Evolutionary conservation across 2,888 invertebrate species (phyloP).

Genomic region (Eupithecia insigniata): DNA sequence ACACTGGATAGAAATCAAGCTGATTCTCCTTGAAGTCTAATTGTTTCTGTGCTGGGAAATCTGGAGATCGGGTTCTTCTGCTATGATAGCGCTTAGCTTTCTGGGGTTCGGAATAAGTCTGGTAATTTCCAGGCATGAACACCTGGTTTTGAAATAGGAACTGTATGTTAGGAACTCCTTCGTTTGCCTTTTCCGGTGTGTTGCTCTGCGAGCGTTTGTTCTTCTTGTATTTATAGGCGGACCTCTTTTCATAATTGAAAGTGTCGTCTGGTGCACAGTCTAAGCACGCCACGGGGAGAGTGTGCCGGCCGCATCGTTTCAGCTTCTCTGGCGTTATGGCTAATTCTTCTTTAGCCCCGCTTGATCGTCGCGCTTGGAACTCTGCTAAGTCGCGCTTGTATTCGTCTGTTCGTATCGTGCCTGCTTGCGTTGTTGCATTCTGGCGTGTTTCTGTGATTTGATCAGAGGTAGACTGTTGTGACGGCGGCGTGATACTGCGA

Average conservation of each 20-base stretch:
- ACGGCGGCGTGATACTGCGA: conserved; percentile 57
- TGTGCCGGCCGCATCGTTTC: conserved; percentile 74
- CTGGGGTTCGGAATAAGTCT: conserved; percentile 66
- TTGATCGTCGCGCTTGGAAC: conserved; percentile 76
- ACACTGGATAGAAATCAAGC: conserved; percentile 62
- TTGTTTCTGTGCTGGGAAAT: conserved; percentile 64
- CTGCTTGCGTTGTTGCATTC: conserved; percentile 48
- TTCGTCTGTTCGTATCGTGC: conserved; percentile 77
- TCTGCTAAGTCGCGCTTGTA: conserved; percentile 79
- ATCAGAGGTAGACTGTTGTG: neutral
- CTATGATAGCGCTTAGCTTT: conserved; percentile 53
- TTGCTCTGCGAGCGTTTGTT: conserved; percentile 64
- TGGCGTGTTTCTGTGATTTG: neutral
- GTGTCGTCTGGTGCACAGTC: conserved; percentile 71
- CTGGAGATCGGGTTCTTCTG: conserved; percentile 58
- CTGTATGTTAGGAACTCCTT: conserved; percentile 73
- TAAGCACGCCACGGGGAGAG: conserved; percentile 74
- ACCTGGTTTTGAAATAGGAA: conserved; percentile 81
- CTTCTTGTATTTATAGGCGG: conserved; percentile 72
- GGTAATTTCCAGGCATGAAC: conserved; percentile 76
- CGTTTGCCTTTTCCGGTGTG: conserved; percentile 59
- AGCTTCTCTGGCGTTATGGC: conserved; percentile 63
- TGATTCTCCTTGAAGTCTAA: conserved; percentile 70
- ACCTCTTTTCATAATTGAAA: conserved; percentile 78
- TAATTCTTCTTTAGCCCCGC: conserved; percentile 60